Percentiles rank a stretch among this genome's conserved stretches.
Conservation (phyloP, 2,888 invertebrate genomes). For the Polydrusus pterygomalis region DNA sequence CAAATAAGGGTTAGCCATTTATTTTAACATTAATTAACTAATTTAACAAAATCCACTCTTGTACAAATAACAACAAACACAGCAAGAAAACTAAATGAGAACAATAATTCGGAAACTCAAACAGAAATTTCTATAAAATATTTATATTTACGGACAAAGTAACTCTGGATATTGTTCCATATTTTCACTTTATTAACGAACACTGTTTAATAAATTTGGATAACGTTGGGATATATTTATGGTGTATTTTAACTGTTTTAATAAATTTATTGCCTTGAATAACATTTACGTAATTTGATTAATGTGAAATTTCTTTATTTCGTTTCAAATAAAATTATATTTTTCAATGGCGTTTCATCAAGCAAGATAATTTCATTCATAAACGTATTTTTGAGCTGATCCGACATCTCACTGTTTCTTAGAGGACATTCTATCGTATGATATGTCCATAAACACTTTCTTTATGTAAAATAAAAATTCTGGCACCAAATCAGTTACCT, state of each 20-base stretch:
- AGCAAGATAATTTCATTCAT: not conserved
- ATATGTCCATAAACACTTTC: too few species aligned
- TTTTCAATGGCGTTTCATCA: too few species aligned
- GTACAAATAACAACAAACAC: not conserved
- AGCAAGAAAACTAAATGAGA: not conserved
- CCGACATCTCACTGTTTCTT: too few species aligned
- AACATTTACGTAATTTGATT: conserved; percentile 1
- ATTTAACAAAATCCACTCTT: too few species aligned
- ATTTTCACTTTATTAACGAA: not conserved
- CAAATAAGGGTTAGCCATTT: too few species aligned
- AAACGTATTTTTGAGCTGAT: too few species aligned
- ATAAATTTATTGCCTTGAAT: conserved; percentile 1
- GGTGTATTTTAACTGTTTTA: not conserved
- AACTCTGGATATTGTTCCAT: not conserved
- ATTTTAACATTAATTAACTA: too few species aligned
- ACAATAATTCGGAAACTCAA: not conserved
- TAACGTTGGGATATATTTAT: not conserved
- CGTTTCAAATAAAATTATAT: not conserved
- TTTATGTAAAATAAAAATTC: too few species aligned
- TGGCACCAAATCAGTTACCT: too few species aligned
- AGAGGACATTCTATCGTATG: too few species aligned
- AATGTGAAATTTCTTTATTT: not conserved
- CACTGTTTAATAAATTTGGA: not conserved
- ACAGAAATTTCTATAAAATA: not conserved
- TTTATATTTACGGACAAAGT: not conserved